These are phyloP conservation scores for Baryphthengus martii DNA, from an alignment of 2,113 vertebrate species.

Conservation along the genomic window DNA sequence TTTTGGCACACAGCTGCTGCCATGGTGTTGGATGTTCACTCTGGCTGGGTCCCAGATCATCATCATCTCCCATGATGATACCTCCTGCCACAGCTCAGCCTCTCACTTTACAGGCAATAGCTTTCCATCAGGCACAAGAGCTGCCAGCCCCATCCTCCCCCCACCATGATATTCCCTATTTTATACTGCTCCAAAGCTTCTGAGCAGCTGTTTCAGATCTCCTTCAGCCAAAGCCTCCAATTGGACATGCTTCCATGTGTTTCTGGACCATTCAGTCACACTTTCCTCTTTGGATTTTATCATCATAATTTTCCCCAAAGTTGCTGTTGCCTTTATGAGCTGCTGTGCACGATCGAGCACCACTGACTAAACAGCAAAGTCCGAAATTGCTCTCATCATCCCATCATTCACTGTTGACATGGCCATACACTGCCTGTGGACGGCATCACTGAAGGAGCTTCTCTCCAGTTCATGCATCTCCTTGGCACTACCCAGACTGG, in stretches of 20 bases:
- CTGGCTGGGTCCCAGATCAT: neutral
- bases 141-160: neutral
- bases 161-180: neutral
- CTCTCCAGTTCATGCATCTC: neutral
- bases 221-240: neutral
- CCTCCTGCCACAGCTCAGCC: neutral
- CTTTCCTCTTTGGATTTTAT: neutral
- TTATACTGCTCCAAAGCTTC: neutral
- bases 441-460: neutral
- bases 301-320: neutral
- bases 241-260: neutral
- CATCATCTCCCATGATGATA: neutral
- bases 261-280: neutral
- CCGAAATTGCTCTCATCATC: neutral
- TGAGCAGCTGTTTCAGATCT: neutral
- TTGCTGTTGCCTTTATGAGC: neutral
- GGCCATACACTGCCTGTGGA: fast-evolving
- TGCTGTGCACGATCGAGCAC: neutral
- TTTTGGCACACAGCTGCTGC: neutral
- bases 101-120: neutral
- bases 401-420: neutral
- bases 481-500: neutral
- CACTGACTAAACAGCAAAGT: neutral
- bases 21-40: neutral
- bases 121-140: neutral